Evolutionary conservation across 1,140 invertebrate genomes (phyloP).

Genomic region (Stenopsyche tienmushanensis): DNA sequence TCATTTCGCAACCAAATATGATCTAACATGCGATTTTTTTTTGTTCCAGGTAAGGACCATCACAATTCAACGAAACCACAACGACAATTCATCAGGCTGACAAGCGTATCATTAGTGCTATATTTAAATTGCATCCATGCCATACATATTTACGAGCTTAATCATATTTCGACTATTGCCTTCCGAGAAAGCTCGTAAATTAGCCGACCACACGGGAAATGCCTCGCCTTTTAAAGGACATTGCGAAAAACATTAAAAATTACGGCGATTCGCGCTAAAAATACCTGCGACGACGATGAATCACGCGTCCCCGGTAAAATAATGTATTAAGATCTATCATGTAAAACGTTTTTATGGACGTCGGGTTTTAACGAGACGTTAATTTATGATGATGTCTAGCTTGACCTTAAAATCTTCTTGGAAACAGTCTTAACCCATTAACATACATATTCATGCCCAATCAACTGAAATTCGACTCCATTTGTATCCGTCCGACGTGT

Average conservation of each 20-base stretch:
- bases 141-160: no score
- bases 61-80: not conserved
- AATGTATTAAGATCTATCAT: not conserved
- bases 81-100: not conserved
- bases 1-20: no score
- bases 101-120: slow-evolving; percentile 3
- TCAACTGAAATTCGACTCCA: no score
- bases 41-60: not conserved
- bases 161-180: no score
- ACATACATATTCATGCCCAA: no score
- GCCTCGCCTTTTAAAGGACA: slow-evolving; percentile 1
- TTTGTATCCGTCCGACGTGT: no score
- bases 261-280: not conserved
- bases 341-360: slow-evolving; percentile 12
- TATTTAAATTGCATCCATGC: no score
- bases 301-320: not conserved
- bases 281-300: slow-evolving; percentile 7
- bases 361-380: slow-evolving; percentile 13
- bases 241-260: not conserved
- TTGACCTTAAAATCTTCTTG: slow-evolving; percentile 18
- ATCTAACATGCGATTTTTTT: no score
- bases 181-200: slow-evolving; percentile 12
- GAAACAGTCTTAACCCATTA: not conserved
- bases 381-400: slow-evolving; percentile 10
- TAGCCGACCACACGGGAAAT: slow-evolving; percentile 3